Evolutionary conservation across 2,113 vertebrate species (phyloP), one percentile per base, ranked within the genome.

Genomic region (Seriola quinqueradiata): DNA sequence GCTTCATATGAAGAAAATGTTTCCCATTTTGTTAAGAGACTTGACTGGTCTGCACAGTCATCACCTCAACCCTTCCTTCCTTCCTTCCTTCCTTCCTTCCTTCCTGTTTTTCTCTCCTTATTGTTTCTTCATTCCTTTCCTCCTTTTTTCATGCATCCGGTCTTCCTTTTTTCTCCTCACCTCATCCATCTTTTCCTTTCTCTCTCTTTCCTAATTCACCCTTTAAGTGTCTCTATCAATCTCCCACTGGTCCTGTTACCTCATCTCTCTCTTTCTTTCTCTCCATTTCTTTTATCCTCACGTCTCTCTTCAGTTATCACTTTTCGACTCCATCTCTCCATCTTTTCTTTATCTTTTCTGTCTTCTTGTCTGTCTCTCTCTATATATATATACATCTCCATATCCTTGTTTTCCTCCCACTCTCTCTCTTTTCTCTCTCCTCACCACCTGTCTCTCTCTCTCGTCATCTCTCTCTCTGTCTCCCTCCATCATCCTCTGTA

Each of bases 401-500:
- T 46, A 3, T 42, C 11, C 42, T 21, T 36, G 12, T 52, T 5
- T 60, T 36, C 54, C 40, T 70, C 28, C 40, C 36, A 23, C 23
- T 44, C 32, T 19, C 23, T 59, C 50, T 72, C 61, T 46, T 16
- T 46, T 16, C 21, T 4, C 66, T 63, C 28, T 32, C 28, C 50
- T 66, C 50, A 16, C 36, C 28, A 34, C 57, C 68, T 66, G 19
- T 4, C 48, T 52, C 55, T n/a, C 14, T 21, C 71, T 23, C 23
- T 23, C 4, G 40, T 46, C 14, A 23, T 58, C 58, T 4, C 14
- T 28, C 60, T 46, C 67, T 11, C 19, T 34, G 3, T 38, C 74
- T 66, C 16, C 40, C 55, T 70, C 28, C 28, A 55, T 55, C 75
- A n/a, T 17, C 46, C 44, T 65, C 85, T 77, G 57, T 86, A 90